These are phyloP conservation scores for Ephydatia muelleri DNA, from an alignment of 37 sponge, comb jelly and placozoan species.

Conservation along the genomic window DNA sequence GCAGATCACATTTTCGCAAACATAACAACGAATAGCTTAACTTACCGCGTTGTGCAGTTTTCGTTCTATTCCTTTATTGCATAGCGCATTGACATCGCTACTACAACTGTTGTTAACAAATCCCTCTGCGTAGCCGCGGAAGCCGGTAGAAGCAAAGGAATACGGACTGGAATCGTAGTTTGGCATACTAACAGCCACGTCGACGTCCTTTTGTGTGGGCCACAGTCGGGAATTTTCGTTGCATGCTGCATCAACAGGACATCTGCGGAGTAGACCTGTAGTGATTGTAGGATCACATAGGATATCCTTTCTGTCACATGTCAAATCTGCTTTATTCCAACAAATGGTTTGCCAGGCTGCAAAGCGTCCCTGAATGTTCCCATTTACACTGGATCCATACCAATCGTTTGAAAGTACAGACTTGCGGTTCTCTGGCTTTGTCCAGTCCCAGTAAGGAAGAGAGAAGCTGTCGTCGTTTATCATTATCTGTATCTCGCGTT, in stretches of 20 bases:
- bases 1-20: no score
- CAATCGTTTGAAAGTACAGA: background rate
- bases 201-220: background rate
- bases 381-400: background rate
- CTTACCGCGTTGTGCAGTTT: background rate
- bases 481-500: conserved; percentile 29
- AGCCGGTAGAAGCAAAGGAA: background rate
- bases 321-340: conserved; percentile 6
- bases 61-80: no score
- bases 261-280: conserved; percentile 45
- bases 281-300: conserved; percentile 41
- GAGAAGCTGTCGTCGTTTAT: conserved; percentile 6
- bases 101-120: background rate
- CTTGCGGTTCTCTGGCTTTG: background rate
- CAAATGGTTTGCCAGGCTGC: conserved; percentile 49
- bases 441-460: conserved; percentile 49
- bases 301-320: background rate
- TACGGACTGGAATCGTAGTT: background rate
- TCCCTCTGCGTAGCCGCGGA: background rate
- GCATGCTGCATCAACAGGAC: conserved; percentile 14
- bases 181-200: background rate
- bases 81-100: background rate
- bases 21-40: background rate
- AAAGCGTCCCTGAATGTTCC: background rate
- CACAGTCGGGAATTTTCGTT: background rate